Evolutionary conservation across 2,888 invertebrate species (phyloP).

Genomic region (Cantharis lateralis): DNA sequence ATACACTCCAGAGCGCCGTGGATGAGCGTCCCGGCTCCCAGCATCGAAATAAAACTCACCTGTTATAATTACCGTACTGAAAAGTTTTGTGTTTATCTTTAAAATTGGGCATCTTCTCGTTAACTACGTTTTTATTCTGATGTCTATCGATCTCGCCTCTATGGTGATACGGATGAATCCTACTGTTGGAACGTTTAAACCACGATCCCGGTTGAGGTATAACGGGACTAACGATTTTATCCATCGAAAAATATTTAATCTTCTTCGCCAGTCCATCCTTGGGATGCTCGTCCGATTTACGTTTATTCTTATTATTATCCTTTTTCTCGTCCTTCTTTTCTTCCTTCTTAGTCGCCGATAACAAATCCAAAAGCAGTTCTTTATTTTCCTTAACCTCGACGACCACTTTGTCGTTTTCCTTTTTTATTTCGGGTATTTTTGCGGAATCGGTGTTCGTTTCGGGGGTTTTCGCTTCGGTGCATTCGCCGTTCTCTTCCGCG

Average conservation of each 20-base stretch:
- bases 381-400: constrained; percentile 43
- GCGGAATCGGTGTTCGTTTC: constrained; percentile 52
- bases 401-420: constrained; percentile 48
- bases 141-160: constrained; percentile 50
- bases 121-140: constrained; percentile 52
- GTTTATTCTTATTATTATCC: constrained; percentile 58
- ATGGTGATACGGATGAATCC: constrained; percentile 43
- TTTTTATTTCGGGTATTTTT: constrained; percentile 49
- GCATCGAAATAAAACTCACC: constrained; percentile 53
- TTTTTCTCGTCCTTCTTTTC: constrained; percentile 45
- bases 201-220: constrained; percentile 88
- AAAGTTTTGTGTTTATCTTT: constrained; percentile 79
- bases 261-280: constrained; percentile 61
- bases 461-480: constrained; percentile 57
- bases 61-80: constrained; percentile 95
- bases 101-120: constrained; percentile 66
- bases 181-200: constrained; percentile 62
- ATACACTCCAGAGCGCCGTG: not conserved
- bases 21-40: not conserved
- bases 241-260: constrained; percentile 69
- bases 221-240: constrained; percentile 91
- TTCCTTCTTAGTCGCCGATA: constrained; percentile 30
- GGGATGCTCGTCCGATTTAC: constrained; percentile 62
- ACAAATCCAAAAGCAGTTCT: constrained; percentile 44
- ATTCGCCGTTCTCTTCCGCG: constrained; percentile 28